These are phyloP conservation scores for Ophioderma brevispina DNA, from an alignment of 35 echinoderm and acorn worm genomes.

Conservation along the genomic window DNA sequence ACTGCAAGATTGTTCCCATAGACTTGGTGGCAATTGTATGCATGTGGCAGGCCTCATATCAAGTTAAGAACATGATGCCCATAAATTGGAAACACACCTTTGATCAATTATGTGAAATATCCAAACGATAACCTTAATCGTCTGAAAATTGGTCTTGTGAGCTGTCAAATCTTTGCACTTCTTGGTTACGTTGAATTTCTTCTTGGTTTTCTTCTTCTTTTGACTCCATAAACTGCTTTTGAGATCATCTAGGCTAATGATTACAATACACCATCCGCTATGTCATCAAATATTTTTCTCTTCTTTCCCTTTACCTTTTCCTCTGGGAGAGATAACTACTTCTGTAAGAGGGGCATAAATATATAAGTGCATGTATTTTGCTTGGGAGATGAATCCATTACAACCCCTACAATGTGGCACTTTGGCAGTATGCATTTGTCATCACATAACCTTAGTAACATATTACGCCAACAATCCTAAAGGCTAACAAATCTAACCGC, in stretches of 20 bases:
- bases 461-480: no score
- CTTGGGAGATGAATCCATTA: no score
- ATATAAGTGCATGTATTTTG: no score
- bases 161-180: slow-evolving; percentile 72
- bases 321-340: not conserved
- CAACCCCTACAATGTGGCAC: no score
- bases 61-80: no score
- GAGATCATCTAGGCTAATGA: slow-evolving; percentile 66
- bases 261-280: slow-evolving; percentile 80
- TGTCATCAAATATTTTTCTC: slow-evolving; percentile 50
- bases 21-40: no score
- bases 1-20: no score
- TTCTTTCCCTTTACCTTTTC: slow-evolving; percentile 24
- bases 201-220: slow-evolving; percentile 28
- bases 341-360: not conserved
- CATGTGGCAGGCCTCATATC: no score
- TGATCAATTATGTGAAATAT: no score
- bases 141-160: slow-evolving; percentile 59
- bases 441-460: no score
- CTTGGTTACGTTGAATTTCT: not conserved
- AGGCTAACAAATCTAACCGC: no score
- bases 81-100: no score
- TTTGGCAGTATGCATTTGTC: not conserved
- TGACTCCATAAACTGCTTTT: slow-evolving; percentile 55
- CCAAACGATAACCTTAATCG: slow-evolving; percentile 51